These are phyloP conservation scores for Leptodirus hochenwartii DNA, from an alignment of 2,888 invertebrate genomes.

Conservation along the genomic window DNA sequence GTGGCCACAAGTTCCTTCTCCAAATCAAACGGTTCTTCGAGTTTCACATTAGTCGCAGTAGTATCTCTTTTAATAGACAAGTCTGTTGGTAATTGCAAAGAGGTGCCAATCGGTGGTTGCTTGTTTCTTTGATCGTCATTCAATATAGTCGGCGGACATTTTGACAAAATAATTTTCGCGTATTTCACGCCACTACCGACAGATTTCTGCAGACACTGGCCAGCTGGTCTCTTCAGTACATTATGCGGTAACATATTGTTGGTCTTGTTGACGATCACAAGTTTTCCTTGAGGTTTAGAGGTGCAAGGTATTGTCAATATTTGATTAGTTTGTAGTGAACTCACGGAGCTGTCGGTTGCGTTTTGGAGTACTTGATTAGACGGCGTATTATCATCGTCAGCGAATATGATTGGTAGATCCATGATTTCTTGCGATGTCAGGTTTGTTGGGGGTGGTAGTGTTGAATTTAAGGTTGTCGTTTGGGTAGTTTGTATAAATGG, in stretches of 20 bases:
- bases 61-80: constrained; percentile 4
- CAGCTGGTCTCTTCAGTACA: constrained; percentile 12
- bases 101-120: constrained; percentile 7
- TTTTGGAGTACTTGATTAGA: constrained; percentile 22
- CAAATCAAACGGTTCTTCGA: too few species aligned
- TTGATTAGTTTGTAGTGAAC: constrained; percentile 9
- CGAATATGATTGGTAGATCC: constrained; percentile 47
- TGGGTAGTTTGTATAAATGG: constrained; percentile 11
- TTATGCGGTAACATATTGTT: constrained; percentile 7
- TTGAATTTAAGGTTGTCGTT: not conserved
- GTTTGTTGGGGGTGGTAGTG: constrained; percentile 26
- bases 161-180: constrained; percentile 33
- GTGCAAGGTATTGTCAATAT: constrained; percentile 8
- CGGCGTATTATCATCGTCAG: too few species aligned
- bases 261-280: constrained; percentile 16
- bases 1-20: constrained; percentile 24
- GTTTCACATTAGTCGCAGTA: not conserved
- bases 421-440: constrained; percentile 36
- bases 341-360: too few species aligned
- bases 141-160: constrained; percentile 19
- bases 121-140: constrained; percentile 14
- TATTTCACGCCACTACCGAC: constrained; percentile 24
- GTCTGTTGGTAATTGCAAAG: constrained; percentile 1
- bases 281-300: constrained; percentile 11
- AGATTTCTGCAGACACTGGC: constrained; percentile 11